Conservation (phyloP, 2,797 vertebrate genomes). For the Kryptolebias ocellatus region DNA sequence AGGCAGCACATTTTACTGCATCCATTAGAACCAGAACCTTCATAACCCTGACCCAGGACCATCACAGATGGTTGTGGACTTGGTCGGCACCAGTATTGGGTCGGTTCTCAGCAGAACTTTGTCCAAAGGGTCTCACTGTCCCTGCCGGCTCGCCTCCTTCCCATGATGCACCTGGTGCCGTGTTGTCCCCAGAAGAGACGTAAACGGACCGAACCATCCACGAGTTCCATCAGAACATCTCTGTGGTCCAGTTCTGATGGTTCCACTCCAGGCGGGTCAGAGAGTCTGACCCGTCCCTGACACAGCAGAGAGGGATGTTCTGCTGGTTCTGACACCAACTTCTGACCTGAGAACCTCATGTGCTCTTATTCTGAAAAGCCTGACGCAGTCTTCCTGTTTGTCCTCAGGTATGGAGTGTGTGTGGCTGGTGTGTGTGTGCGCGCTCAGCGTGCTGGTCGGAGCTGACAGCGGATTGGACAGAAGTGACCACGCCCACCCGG, state of each 20-base stretch:
- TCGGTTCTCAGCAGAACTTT: background rate
- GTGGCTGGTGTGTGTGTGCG: constrained; percentile 42
- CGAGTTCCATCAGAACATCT: background rate
- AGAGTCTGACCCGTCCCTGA: too few species aligned
- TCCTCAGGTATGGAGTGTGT: constrained; percentile 60
- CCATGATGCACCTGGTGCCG: too few species aligned
- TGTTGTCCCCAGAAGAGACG: background rate
- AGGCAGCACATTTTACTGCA: background rate
- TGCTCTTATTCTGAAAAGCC: constrained; percentile 21
- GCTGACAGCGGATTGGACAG: constrained; percentile 25
- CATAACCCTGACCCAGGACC: too few species aligned
- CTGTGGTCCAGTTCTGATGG: too few species aligned
- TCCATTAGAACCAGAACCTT: too few species aligned
- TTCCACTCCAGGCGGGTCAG: too few species aligned
- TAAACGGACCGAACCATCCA: background rate
- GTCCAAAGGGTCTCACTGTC: too few species aligned
- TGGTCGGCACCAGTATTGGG: too few species aligned
- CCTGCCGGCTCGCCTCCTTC: too few species aligned
- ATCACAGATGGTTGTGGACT: too few species aligned
- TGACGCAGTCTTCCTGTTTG: constrained; percentile 1
- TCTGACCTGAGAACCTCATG: too few species aligned
- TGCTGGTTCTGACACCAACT: background rate
- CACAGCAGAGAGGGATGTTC: background rate
- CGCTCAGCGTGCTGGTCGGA: constrained; percentile 19
- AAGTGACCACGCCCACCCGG: constrained; percentile 34